These are phyloP conservation scores for Lagria hirta DNA, from an alignment of 2,888 invertebrate species.

Conservation along the genomic window DNA sequence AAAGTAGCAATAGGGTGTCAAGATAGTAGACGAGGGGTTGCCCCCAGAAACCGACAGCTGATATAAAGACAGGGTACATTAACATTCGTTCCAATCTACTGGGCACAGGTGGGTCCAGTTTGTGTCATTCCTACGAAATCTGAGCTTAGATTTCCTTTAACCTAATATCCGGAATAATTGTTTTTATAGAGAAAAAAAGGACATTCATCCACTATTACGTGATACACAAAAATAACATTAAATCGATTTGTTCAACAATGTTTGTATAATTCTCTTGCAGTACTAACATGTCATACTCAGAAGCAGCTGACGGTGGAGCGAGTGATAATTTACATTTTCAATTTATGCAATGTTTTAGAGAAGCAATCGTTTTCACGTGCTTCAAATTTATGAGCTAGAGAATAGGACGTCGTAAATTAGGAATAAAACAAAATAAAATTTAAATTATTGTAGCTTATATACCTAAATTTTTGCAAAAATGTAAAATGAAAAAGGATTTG, in stretches of 20 bases:
- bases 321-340: conserved; percentile 34
- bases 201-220: background rate
- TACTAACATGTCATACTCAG: conserved; percentile 35
- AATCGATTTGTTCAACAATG: conserved; percentile 3
- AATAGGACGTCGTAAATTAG: conserved; percentile 21
- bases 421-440: conserved; percentile 15
- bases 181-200: conserved; percentile 2
- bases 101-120: conserved; percentile 49
- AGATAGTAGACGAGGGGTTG: conserved; percentile 9
- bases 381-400: conserved; percentile 24
- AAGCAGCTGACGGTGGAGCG: conserved; percentile 37
- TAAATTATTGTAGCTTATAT: conserved; percentile 16
- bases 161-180: conserved; percentile 8
- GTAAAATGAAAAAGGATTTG: too few species aligned
- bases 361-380: conserved; percentile 25
- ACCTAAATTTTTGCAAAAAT: too few species aligned
- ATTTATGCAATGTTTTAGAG: conserved; percentile 31
- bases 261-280: conserved; percentile 16
- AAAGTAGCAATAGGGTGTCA: conserved; percentile 15
- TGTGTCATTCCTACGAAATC: conserved; percentile 37
- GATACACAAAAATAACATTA: conserved; percentile 3
- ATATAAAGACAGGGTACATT: conserved; percentile 34
- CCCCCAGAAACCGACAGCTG: conserved; percentile 29
- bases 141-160: conserved; percentile 30
- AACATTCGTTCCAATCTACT: conserved; percentile 48